phyloP scores from a whole-genome alignment of 2,113 vertebrate genomes.

The Salvator merianae region DNA sequence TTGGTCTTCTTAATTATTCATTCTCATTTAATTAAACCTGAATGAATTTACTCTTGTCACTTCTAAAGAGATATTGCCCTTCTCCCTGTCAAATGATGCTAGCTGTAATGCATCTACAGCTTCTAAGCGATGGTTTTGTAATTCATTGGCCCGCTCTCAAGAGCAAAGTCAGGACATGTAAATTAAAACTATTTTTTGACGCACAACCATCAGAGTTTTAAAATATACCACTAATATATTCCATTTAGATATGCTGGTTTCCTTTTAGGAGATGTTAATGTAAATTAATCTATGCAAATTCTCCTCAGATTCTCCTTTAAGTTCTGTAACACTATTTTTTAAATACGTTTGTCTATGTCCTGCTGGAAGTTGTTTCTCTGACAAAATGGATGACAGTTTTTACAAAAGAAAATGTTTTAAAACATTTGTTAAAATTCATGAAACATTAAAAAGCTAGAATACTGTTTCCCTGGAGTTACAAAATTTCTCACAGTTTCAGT shows the following conservation, averaged over 20 bases:
- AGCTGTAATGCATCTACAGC: constrained; percentile 34
- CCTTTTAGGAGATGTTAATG: constrained; percentile 61
- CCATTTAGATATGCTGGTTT: constrained; percentile 58
- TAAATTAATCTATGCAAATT: constrained; percentile 36
- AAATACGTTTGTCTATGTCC: constrained; percentile 46
- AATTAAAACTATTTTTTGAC: constrained; percentile 60
- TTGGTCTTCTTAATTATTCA: not conserved
- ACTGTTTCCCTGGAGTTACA: not conserved
- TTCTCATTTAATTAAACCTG: rapidly evolving
- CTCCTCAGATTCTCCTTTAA: constrained; percentile 20
- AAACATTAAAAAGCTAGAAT: not conserved
- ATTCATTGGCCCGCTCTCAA: constrained; percentile 24
- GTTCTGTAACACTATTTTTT: constrained; percentile 55
- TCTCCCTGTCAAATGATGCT: not conserved
- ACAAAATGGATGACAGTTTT: not conserved
- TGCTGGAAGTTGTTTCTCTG: constrained; percentile 33
- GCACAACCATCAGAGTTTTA: constrained; percentile 44
- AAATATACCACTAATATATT: constrained; percentile 55
- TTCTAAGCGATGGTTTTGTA: constrained; percentile 36
- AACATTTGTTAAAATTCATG: not conserved
- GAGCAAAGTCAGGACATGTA: constrained; percentile 68
- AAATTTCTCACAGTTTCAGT: not conserved
- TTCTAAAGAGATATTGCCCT: not conserved
- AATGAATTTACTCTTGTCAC: not conserved
- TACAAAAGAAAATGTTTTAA: constrained; percentile 18